Conservation (phyloP, 2,797 vertebrate genomes). For the Botia kubotai region DNA sequence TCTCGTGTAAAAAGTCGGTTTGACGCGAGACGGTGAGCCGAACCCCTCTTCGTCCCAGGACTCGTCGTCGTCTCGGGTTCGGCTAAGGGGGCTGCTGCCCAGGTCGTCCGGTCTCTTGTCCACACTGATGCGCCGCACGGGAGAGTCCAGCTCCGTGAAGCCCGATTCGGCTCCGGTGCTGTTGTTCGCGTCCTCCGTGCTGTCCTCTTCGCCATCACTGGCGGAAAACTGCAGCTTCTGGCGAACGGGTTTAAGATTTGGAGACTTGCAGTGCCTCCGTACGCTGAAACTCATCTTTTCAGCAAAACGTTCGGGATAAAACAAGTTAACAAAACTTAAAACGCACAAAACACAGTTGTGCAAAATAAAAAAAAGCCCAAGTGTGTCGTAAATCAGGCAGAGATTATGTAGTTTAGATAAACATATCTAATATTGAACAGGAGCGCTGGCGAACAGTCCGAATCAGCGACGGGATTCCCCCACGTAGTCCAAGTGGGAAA, state of each 20-base stretch:
- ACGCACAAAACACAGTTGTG: background rate
- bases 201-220: conserved; percentile 88
- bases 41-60: conserved; percentile 91
- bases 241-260: conserved; percentile 75
- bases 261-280: conserved; percentile 67
- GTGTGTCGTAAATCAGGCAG: no score
- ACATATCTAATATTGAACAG: conserved; percentile 19
- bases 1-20: conserved; percentile 76
- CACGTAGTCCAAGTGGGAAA: background rate
- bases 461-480: background rate
- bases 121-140: conserved; percentile 67
- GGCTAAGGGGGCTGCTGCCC: conserved; percentile 68
- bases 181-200: conserved; percentile 86
- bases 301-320: background rate
- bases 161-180: conserved; percentile 93
- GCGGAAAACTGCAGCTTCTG: conserved; percentile 87
- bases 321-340: conserved; percentile 3
- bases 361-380: no score
- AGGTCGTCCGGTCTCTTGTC: conserved; percentile 64
- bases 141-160: conserved; percentile 94
- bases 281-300: conserved; percentile 64
- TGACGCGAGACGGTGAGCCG: conserved; percentile 84
- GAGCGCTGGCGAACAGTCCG: background rate
- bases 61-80: conserved; percentile 73
- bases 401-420: conserved; percentile 18